Base-by-base conservation (phyloP, 2,113 vertebrate species). In the Aldabrachelys gigantea region DNA sequence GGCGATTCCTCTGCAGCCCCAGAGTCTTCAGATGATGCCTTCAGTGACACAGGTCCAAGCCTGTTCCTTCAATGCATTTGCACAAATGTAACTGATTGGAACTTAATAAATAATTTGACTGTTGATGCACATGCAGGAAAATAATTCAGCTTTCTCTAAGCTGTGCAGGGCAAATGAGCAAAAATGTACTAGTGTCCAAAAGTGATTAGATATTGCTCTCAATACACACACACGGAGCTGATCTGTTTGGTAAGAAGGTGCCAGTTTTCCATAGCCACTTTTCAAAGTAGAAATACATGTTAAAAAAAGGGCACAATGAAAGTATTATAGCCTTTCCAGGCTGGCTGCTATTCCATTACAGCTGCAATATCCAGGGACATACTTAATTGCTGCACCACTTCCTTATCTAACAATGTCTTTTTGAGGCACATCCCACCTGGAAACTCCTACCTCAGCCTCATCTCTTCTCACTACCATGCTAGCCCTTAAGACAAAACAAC, bases 151-250 rank as follows among this genome's bases (percentile, higher is more conserved):
- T 47, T 25, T 44, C 75, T 76, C 41, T 5, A 41, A 27, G 11
- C 75, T 47, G 41, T 7, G 41, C 59, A 82, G 59, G 21, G n/a
- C 49, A 59, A 69, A 44, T 24, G 44, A 84, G n/a, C 59, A 29
- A 44, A 50, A 96, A 87, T 9, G 81, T 47, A 27, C 90, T 79
- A 62, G 0, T 90, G 16, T 22, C 8, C 10, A 0, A 2, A 76
- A 85, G 44, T 5, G 21, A 13, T 16, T 6, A 49, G n/a, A 49
- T 3, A 92, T 5, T 13, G 41, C 50, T 85, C n/a, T 1, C 2
- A 75, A 2, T 0, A 1, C n/a, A 82, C 22, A 2, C 22, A 2
- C 0, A 2, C 4, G 38, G 35, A 94, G 52, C 29, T 62, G 1
- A 80, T 78, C 1, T 59, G 13, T 56, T 88, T 31, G 59, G 35